Evolutionary conservation across 2,797 vertebrate species (phyloP), one percentile per base, ranked within the genome.

Genomic region (Gymnodraco acuticeps): DNA sequence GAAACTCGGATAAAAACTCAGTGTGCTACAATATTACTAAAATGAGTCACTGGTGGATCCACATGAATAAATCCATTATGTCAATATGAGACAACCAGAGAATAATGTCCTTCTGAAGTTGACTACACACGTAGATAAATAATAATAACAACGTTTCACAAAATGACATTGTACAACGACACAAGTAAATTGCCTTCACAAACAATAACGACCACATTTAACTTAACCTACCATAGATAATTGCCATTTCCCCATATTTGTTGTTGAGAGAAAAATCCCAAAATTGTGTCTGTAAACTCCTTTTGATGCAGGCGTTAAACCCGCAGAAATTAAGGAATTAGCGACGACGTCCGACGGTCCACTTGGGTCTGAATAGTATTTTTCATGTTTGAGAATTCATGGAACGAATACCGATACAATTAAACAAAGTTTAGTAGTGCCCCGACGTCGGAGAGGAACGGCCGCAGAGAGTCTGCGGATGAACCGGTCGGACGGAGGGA

Each of bases 141-240:
- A 2, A 45, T 45, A 14, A 47, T 9, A 46, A 48, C 4, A 46
- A 48, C 4, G 5, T 42, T 56, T 2, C 13, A 65, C 15, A 19
- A 38, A 55, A 13, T 14, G 8, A 17, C 45, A 61, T 1, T 1
- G 9, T 10, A 4, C 23, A 19, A 47, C 31, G 17, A 47, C 47
- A 23, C 43, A n/a, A 17, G 10, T 62, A 27, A 38, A 0, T 1
- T 7, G 4, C 14, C 14, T 12, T 41, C 46, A 52, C 27, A 56
- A 42, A 47, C 43, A 52, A 64, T 6, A 1, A 16, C 12, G n/a
- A 46, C 3, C 10, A 13, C 10, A 17, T 10, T 4, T 56, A 0
- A 19, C 15, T 14, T 9, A 7, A 82, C 92, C 19, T 89, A 95
- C 94, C 94, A 94, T 91, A 8, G 93, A 89, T 56, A 95, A 72